phyloP scores from a whole-genome alignment of 2,888 invertebrate species.

The Elysia crispata region DNA sequence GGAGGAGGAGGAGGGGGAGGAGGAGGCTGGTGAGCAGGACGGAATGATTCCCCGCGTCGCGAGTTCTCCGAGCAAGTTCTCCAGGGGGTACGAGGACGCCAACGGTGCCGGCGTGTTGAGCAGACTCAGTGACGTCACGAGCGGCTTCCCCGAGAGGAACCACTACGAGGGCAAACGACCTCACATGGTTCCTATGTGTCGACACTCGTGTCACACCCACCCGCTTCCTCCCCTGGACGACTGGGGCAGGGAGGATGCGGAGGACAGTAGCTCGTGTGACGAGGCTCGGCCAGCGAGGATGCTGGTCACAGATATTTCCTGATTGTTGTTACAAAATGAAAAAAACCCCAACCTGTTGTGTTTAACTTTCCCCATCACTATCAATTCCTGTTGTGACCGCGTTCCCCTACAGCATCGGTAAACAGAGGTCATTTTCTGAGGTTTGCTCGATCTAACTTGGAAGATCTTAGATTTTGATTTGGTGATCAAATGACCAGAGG shows the following conservation, averaged over 20 bases:
- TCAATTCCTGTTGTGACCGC: no score
- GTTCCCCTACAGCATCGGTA: no score
- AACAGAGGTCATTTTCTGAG: no score
- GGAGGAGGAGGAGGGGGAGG: not conserved
- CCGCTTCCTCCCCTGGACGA: not conserved
- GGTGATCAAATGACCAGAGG: no score
- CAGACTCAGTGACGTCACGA: not conserved
- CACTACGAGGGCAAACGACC: not conserved
- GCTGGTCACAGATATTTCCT: conserved; percentile 28
- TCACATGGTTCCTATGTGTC: no score
- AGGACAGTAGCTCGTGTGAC: conserved; percentile 30
- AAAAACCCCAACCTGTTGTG: no score
- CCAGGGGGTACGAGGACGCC: not conserved
- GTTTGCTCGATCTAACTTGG: no score
- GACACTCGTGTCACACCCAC: no score
- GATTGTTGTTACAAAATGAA: not conserved
- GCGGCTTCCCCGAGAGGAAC: not conserved
- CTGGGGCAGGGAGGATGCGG: not conserved
- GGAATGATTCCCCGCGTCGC: not conserved
- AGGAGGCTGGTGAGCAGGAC: not conserved
- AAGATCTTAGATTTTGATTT: no score
- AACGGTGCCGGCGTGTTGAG: not conserved
- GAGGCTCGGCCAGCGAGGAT: conserved; percentile 32
- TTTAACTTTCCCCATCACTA: no score
- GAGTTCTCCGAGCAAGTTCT: not conserved